Evolutionary conservation across 2,113 vertebrate species (phyloP).

Genomic region (Labeo rohita): DNA sequence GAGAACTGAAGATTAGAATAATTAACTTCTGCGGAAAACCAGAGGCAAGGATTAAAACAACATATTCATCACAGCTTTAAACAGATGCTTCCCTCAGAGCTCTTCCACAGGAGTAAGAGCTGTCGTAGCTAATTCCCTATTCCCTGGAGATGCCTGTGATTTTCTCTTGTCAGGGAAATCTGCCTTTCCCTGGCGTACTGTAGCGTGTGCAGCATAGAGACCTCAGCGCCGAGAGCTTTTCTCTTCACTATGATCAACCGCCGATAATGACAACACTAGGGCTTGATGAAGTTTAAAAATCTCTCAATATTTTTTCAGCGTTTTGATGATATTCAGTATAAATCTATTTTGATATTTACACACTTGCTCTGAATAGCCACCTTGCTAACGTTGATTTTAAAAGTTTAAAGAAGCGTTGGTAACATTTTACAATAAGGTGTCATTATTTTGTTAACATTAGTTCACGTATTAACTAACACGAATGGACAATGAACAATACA

Average conservation of each 20-base stretch:
- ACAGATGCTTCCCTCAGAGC: slow-evolving; percentile 58
- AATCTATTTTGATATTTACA: not conserved
- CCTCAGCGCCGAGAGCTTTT: slow-evolving; percentile 42
- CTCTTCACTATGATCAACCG: slow-evolving; percentile 44
- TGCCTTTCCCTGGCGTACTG: slow-evolving; percentile 49
- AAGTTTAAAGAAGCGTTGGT: not conserved
- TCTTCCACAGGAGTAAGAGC: slow-evolving; percentile 58
- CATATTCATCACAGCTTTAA: slow-evolving; percentile 61
- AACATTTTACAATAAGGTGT: too few relatives aligned
- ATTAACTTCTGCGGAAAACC: slow-evolving; percentile 54
- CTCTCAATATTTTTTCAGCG: too few relatives aligned
- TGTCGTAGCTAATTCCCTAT: slow-evolving; percentile 64
- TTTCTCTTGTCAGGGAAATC: slow-evolving; percentile 62
- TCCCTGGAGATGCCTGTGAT: slow-evolving; percentile 56
- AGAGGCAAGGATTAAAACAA: slow-evolving; percentile 59
- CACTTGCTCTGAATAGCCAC: not conserved
- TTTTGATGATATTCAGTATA: not conserved
- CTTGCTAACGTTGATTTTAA: not conserved
- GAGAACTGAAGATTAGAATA: slow-evolving; percentile 59
- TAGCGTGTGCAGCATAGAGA: slow-evolving; percentile 38
- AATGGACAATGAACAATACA: too few relatives aligned
- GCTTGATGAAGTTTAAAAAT: not conserved
- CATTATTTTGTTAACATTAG: too few relatives aligned
- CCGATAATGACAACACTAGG: slow-evolving; percentile 50
- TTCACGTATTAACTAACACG: too few relatives aligned